A percentile compares a stretch with the other conserved stretches of the same genome.
phyloP scores from a whole-genome alignment of 2,797 vertebrate species.

The Pangasius krempfi region DNA sequence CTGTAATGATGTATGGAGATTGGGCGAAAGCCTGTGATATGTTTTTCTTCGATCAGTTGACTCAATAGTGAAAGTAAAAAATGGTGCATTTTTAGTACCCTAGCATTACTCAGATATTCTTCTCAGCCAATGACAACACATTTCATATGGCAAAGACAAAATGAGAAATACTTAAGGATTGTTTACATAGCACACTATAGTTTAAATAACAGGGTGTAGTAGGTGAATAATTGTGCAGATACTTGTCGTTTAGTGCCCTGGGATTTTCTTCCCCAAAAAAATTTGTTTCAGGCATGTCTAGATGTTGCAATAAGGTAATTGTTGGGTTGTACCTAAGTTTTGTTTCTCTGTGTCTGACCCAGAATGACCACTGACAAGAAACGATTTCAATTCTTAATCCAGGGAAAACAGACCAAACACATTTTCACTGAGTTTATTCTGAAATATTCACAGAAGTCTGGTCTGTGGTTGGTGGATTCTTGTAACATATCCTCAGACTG shows the following conservation, averaged over 20 bases:
- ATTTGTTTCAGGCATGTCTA: background rate
- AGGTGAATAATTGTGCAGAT: background rate
- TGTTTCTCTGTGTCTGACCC: background rate
- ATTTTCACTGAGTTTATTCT: constrained; percentile 11
- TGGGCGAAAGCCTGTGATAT: background rate
- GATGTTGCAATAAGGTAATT: background rate
- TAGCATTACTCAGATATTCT: background rate
- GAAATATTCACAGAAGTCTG: background rate
- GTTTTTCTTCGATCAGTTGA: background rate
- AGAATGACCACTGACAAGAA: constrained; percentile 8
- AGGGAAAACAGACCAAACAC: constrained; percentile 22
- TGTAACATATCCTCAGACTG: constrained; percentile 13
- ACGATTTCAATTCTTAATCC: background rate
- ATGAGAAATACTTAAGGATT: background rate
- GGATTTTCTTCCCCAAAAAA: background rate
- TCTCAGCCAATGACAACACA: background rate
- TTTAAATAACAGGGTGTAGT: background rate
- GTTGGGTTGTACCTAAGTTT: background rate
- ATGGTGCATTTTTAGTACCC: no score
- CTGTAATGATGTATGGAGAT: background rate
- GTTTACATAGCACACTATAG: background rate
- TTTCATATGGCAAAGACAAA: background rate
- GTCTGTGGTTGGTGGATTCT: background rate
- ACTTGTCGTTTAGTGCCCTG: background rate
- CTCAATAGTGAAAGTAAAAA: background rate